phyloP scores from a whole-genome alignment of 2,888 invertebrate genomes.

The Leucania comma region DNA sequence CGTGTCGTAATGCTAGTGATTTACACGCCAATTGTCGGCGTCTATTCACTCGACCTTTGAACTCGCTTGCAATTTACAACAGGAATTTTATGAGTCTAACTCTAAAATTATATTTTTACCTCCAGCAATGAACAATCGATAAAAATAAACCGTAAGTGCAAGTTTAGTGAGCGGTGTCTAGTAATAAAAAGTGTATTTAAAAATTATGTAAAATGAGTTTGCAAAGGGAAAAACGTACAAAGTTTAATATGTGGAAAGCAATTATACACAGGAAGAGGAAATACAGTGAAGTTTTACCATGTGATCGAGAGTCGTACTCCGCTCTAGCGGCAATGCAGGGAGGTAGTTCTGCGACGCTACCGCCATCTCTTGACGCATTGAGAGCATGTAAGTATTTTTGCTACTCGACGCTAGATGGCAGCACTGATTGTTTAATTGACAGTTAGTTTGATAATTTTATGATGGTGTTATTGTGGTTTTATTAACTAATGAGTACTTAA shows the following conservation, averaged over 20 bases:
- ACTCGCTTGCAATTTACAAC: slow-evolving; percentile 60
- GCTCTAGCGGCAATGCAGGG: slow-evolving; percentile 87
- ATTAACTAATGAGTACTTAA: neutral
- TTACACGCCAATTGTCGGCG: slow-evolving; percentile 81
- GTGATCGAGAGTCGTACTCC: slow-evolving; percentile 86
- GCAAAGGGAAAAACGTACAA: slow-evolving; percentile 82
- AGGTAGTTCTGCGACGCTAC: slow-evolving; percentile 87
- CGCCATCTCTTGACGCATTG: slow-evolving; percentile 88
- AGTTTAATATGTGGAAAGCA: slow-evolving; percentile 88
- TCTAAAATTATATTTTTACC: slow-evolving; percentile 8
- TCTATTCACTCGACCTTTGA: slow-evolving; percentile 69
- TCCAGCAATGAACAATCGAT: slow-evolving; percentile 41
- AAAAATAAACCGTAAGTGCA: slow-evolving; percentile 27
- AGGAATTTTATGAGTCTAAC: slow-evolving; percentile 62
- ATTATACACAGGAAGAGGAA: slow-evolving; percentile 87
- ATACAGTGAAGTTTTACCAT: slow-evolving; percentile 84
- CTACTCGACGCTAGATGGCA: slow-evolving; percentile 84
- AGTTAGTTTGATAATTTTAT: neutral
- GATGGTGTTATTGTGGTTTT: neutral
- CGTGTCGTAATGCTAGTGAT: slow-evolving; percentile 74
- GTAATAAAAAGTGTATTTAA: slow-evolving; percentile 59
- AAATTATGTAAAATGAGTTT: slow-evolving; percentile 83
- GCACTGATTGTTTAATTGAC: slow-evolving; percentile 10
- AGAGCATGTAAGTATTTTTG: slow-evolving; percentile 87
- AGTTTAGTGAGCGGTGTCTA: slow-evolving; percentile 22